A percentile compares a stretch with the other conserved stretches of the same genome.
Evolutionary conservation across 1,140 invertebrate genomes (phyloP).

Genomic region (Amyelois transitella): DNA sequence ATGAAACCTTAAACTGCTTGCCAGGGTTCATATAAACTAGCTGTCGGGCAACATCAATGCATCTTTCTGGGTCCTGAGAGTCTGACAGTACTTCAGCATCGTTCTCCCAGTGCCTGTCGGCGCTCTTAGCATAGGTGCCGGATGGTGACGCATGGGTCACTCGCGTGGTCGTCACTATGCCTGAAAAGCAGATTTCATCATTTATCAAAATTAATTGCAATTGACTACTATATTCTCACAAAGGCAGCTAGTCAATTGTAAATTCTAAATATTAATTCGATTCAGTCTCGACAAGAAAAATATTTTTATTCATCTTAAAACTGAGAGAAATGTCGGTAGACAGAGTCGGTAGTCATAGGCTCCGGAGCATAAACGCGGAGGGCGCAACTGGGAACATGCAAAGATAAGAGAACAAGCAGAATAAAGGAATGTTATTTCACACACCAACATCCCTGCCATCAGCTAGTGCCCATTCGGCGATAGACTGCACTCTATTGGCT

Average conservation of each 20-base stretch:
- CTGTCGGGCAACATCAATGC: slow-evolving; percentile 83
- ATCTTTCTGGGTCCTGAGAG: background rate
- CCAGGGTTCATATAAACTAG: slow-evolving; percentile 80
- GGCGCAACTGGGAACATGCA: too few relatives aligned
- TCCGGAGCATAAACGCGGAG: too few relatives aligned
- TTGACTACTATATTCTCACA: too few relatives aligned
- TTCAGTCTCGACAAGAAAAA: too few relatives aligned
- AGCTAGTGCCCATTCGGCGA: slow-evolving; percentile 79
- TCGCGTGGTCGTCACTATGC: slow-evolving; percentile 84
- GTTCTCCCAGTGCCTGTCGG: slow-evolving; percentile 29
- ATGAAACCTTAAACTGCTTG: slow-evolving; percentile 74
- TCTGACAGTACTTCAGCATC: slow-evolving; percentile 11
- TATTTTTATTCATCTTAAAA: too few relatives aligned
- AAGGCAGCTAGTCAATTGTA: background rate
- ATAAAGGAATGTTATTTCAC: slow-evolving; percentile 5
- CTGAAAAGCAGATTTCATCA: slow-evolving; percentile 36
- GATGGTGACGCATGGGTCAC: slow-evolving; percentile 77
- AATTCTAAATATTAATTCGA: background rate
- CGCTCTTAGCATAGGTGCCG: slow-evolving; percentile 25
- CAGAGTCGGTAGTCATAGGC: too few relatives aligned
- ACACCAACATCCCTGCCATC: slow-evolving; percentile 73
- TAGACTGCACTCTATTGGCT: slow-evolving; percentile 76
- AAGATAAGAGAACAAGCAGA: too few relatives aligned
- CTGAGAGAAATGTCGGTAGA: too few relatives aligned
- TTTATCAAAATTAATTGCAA: background rate